These are phyloP conservation scores for Sceloporus tristichus DNA, from an alignment of 2,113 vertebrate genomes.

Conservation along the genomic window DNA sequence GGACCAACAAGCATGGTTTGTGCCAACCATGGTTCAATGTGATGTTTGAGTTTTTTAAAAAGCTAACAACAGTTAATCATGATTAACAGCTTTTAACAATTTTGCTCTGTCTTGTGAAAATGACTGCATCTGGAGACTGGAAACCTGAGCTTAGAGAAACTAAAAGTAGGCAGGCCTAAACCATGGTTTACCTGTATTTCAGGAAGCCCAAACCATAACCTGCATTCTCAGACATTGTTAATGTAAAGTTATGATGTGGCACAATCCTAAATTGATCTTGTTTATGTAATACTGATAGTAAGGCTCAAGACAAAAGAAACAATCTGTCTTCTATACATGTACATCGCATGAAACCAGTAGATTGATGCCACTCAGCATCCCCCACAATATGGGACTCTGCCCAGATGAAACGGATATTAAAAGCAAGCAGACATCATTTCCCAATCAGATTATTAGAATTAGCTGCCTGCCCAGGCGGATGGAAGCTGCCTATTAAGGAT, in stretches of 20 bases:
- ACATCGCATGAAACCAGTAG: background rate
- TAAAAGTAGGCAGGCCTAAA: background rate
- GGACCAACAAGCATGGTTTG: background rate
- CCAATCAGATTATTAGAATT: constrained; percentile 16
- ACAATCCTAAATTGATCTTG: background rate
- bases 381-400: background rate
- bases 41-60: background rate
- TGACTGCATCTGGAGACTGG: background rate
- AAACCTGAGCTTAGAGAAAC: background rate
- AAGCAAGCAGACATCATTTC: background rate
- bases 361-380: background rate
- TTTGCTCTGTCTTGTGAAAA: background rate
- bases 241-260: background rate
- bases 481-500: background rate
- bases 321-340: background rate
- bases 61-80: background rate
- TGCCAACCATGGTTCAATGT: background rate
- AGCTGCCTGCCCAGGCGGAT: background rate
- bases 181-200: background rate
- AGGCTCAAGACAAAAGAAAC: background rate
- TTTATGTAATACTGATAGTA: background rate
- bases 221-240: background rate
- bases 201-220: background rate
- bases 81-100: background rate
- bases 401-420: background rate